Conservation (phyloP, 1,140 invertebrate genomes). For the Carposina sasakii region DNA sequence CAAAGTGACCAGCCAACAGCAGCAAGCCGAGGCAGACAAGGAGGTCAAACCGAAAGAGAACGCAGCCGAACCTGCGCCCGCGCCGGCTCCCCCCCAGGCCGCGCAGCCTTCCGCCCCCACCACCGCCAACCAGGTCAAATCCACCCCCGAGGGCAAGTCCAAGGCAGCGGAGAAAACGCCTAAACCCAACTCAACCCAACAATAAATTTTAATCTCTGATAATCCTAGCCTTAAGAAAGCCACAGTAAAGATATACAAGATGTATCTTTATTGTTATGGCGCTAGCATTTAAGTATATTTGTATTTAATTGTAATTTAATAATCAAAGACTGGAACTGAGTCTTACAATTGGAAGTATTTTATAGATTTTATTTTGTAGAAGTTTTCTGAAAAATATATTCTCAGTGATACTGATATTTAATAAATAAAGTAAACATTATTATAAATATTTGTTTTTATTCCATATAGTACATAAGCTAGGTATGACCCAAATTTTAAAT, state of each 20-base stretch:
- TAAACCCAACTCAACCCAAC: background rate
- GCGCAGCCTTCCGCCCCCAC: slow-evolving; percentile 72
- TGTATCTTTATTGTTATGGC: slow-evolving; percentile 24
- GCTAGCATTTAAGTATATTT: slow-evolving; percentile 14
- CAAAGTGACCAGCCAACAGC: slow-evolving; percentile 77
- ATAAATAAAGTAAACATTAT: no score
- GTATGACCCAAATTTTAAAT: no score
- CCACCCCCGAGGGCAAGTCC: slow-evolving; percentile 55
- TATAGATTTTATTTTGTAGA: no score
- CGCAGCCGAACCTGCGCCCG: slow-evolving; percentile 20
- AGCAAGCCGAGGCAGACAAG: slow-evolving; percentile 43
- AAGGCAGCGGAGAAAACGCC: slow-evolving; percentile 26
- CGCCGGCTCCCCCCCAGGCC: slow-evolving; percentile 8
- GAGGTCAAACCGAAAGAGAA: slow-evolving; percentile 49
- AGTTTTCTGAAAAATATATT: no score
- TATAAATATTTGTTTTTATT: no score
- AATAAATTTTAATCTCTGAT: background rate
- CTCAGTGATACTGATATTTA: no score
- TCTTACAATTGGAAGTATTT: no score
- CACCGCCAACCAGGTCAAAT: slow-evolving; percentile 65
- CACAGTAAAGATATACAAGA: background rate
- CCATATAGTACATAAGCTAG: no score
- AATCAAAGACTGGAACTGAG: background rate
- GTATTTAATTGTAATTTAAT: background rate
- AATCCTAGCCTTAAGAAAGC: background rate